Evolutionary conservation across 2,113 vertebrate species (phyloP), one percentile per base, ranked within the genome.

Genomic region (Calyptommatus sinebrachiatus): DNA sequence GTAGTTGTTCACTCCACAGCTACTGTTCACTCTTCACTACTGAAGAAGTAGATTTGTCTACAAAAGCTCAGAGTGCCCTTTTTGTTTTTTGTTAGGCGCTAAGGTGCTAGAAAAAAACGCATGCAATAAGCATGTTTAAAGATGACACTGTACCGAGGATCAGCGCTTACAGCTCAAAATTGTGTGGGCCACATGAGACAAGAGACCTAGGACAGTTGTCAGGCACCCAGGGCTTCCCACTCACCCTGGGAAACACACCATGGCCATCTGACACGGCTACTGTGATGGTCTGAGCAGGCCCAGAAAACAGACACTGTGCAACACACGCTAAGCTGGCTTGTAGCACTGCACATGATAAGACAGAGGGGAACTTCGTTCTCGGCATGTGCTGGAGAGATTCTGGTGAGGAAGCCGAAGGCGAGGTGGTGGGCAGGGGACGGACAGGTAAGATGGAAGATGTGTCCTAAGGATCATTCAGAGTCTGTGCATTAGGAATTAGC

Each of bases 401-500:
- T 89, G 89, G 83, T 78, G 1, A 0, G 65, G 73, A 75, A 78
- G 78, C 2, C 1, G 83, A 82, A 78, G 78, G 1, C 1, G 84
- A 82, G 53, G 53, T 48, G 20, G 10, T 5, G 71, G 48, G 45
- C 24, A 41, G 8, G n/a, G n/a, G 57, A 67, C 46, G 87, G 7
- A 84, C 69, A 69, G 86, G 77, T 87, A 78, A 35, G 46, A 71
- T 62, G 85, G 87, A 83, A 14, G 72, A 72, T 74, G 78, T 85
- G 78, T 41, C 24, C 73, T 81, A 81, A 62, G 29, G 4, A 7
- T 71, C 35, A 62, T 85, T 90, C 86, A 90, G 85, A 84, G 88
- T 89, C 87, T 86, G 84, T 87, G 89, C 85, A 77, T 65, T 82
- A 84, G 86, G 83, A 84, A 87, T 71, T 82, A 92, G 87, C 89